Conservation (phyloP, 2,888 invertebrate species). For the Cheilosia grossa region DNA sequence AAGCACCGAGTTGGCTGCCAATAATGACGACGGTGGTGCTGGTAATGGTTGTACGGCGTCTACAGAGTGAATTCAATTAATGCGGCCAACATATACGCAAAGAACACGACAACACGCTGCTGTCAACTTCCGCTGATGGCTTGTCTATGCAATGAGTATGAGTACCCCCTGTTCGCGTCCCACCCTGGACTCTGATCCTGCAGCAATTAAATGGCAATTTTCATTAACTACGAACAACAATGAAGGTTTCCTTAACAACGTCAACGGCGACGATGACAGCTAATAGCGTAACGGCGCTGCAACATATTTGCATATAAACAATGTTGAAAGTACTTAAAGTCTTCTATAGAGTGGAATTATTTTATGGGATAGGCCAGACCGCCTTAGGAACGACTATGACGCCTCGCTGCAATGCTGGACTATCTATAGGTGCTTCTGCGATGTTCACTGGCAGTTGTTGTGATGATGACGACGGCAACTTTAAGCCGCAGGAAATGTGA, state of each 20-base stretch:
- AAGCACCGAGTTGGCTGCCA: constrained; percentile 61
- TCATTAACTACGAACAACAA: constrained; percentile 74
- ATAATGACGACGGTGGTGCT: constrained; percentile 45
- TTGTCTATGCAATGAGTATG: neutral
- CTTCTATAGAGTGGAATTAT: constrained; percentile 2
- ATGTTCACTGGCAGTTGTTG: constrained; percentile 6
- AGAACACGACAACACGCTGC: constrained; percentile 42
- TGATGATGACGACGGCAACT: neutral
- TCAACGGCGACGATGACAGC: constrained; percentile 61
- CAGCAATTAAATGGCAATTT: constrained; percentile 70
- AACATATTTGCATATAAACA: constrained; percentile 59
- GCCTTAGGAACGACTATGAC: constrained; percentile 35
- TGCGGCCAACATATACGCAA: constrained; percentile 47
- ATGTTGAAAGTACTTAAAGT: constrained; percentile 38
- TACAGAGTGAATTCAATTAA: constrained; percentile 68
- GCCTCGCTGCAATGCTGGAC: constrained; percentile 4
- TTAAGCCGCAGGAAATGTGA: constrained; percentile 29
- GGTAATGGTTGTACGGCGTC: constrained; percentile 48
- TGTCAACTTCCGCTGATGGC: constrained; percentile 60
- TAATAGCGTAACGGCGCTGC: constrained; percentile 63
- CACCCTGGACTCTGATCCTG: constrained; percentile 5
- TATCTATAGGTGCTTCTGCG: neutral
- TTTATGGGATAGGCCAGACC: constrained; percentile 40
- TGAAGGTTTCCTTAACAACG: constrained; percentile 63
- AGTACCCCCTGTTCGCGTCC: neutral